A percentile compares a stretch with the other conserved stretches of the same genome.
These are phyloP conservation scores for Enteromius treurensis DNA, from an alignment of 2,797 vertebrate species.

Conservation along the genomic window DNA sequence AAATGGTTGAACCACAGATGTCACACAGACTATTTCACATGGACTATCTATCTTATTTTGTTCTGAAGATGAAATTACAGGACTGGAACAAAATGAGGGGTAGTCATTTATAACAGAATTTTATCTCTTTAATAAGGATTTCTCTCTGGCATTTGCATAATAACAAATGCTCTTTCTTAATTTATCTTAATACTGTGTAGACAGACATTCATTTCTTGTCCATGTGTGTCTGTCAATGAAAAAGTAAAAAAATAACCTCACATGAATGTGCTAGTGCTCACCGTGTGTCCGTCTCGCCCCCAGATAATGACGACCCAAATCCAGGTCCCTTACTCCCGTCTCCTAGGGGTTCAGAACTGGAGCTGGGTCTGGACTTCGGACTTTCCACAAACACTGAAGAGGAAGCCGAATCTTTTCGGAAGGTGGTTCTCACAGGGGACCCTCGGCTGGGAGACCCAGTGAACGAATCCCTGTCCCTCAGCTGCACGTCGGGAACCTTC, in stretches of 20 bases:
- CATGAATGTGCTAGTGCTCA: conserved; percentile 63
- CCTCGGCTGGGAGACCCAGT: conserved; percentile 89
- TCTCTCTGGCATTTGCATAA: background rate
- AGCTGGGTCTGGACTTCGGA: conserved; percentile 84
- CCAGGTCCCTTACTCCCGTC: conserved; percentile 77
- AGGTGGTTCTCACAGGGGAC: conserved; percentile 91
- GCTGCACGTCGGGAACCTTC: conserved; percentile 88
- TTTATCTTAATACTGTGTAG: background rate
- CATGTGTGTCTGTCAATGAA: background rate
- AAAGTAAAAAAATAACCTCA: background rate
- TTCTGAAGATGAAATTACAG: background rate
- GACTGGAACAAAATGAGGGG: no score
- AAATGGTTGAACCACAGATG: no score
- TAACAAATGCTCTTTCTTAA: background rate
- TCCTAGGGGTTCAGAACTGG: conserved; percentile 85
- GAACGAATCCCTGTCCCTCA: conserved; percentile 85
- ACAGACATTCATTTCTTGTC: background rate
- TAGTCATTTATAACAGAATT: background rate
- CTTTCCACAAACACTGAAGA: conserved; percentile 92
- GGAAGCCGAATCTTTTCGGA: conserved; percentile 94
- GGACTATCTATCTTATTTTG: background rate
- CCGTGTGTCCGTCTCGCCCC: conserved; percentile 90
- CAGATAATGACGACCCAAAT: conserved; percentile 83
- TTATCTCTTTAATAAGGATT: background rate
- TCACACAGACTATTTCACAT: background rate